Percentiles rank a stretch among this genome's conserved stretches.
Conservation (phyloP, 2,888 invertebrate genomes). For the Troides helena region DNA sequence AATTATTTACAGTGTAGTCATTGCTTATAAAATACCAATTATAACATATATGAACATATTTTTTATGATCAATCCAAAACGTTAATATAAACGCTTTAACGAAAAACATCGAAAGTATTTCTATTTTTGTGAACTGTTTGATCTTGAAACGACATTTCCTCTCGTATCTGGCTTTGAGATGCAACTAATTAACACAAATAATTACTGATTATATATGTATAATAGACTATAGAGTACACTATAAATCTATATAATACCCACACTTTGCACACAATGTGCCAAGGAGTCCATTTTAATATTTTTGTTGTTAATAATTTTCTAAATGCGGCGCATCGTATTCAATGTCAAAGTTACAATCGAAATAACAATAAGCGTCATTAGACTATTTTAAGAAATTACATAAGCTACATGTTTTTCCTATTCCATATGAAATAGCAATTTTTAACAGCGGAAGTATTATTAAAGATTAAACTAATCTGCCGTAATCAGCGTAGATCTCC, state of each 20-base stretch:
- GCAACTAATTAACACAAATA: conserved; percentile 3
- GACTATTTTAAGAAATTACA: conserved; percentile 3
- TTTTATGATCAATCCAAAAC: no score
- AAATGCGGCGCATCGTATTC: conserved; percentile 1
- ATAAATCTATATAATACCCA: conserved; percentile 6
- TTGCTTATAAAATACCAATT: no score
- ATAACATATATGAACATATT: no score
- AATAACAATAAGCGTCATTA: conserved; percentile 6
- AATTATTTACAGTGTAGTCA: no score
- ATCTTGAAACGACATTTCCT: conserved; percentile 7
- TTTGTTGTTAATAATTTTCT: conserved; percentile 4
- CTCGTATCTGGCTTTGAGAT: background rate
- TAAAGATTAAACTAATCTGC: no score
- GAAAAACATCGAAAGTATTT: background rate
- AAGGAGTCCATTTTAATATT: conserved; percentile 6
- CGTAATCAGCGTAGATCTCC: no score
- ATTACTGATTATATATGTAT: conserved; percentile 5
- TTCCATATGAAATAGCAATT: no score
- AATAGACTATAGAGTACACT: background rate
- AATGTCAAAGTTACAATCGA: conserved; percentile 15
- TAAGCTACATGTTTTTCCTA: background rate
- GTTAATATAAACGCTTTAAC: no score
- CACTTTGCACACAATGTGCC: background rate
- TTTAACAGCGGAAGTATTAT: no score
- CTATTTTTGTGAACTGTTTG: conserved; percentile 1